These are phyloP conservation scores for Eurytoma adleriae DNA, from an alignment of 2,888 invertebrate species.

Conservation along the genomic window DNA sequence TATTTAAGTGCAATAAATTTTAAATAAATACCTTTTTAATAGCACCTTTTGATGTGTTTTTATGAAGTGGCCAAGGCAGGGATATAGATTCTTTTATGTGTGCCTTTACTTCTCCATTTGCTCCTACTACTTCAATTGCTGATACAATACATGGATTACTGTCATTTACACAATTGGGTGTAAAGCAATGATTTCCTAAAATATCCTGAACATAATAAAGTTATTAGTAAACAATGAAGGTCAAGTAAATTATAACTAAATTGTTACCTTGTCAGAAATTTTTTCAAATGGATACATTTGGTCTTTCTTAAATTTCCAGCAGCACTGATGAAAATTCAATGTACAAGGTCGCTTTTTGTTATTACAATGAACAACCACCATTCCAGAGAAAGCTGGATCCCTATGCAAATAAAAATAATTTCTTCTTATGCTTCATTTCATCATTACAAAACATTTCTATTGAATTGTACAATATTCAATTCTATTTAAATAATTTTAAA, in stretches of 20 bases:
- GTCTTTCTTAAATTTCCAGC: conserved; percentile 68
- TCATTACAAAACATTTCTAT: neutral
- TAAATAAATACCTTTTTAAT: conserved; percentile 61
- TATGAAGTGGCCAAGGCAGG: conserved; percentile 25
- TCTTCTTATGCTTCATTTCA: neutral
- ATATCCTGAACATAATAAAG: conserved; percentile 32
- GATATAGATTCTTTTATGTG: conserved; percentile 46
- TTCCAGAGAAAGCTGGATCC: conserved; percentile 66
- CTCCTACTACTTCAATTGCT: conserved; percentile 60
- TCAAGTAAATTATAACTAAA: neutral
- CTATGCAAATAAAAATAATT: conserved; percentile 57
- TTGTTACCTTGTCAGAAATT: conserved; percentile 64
- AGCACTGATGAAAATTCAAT: conserved; percentile 64
- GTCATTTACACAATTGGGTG: conserved; percentile 29
- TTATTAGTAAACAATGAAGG: conserved; percentile 5
- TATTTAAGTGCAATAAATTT: conserved; percentile 2
- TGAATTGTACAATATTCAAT: no score
- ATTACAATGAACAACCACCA: conserved; percentile 64
- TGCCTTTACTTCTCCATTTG: conserved; percentile 59
- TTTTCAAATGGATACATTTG: conserved; percentile 58
- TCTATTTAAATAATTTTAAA: neutral
- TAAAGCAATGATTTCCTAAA: conserved; percentile 36
- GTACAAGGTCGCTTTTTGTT: conserved; percentile 61
- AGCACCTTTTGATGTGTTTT: conserved; percentile 60
- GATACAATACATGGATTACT: conserved; percentile 25